Conservation (phyloP, 1,140 invertebrate species). For the Zaprionus lachaisei region DNA sequence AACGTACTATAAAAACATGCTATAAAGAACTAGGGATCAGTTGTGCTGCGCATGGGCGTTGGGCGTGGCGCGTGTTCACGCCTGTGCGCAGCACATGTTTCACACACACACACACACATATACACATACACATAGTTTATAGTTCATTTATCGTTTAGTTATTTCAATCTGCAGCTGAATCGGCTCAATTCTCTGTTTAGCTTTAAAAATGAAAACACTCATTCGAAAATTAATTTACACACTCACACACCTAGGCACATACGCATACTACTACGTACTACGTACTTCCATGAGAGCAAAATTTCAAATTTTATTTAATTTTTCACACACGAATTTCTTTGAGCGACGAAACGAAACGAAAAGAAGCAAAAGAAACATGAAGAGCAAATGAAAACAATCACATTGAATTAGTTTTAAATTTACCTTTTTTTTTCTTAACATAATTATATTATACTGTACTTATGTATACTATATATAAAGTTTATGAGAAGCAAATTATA, state of each 20-base stretch:
- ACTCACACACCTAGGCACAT: neutral
- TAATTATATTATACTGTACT: slow-evolving; percentile 50
- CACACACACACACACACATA: slow-evolving; percentile 25
- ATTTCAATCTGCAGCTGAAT: slow-evolving; percentile 35
- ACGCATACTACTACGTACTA: slow-evolving; percentile 7
- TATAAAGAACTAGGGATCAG: neutral
- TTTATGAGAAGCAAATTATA: slow-evolving; percentile 67
- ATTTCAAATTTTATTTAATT: slow-evolving; percentile 44
- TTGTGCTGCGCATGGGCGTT: slow-evolving; percentile 9
- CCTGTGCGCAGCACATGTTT: slow-evolving; percentile 20
- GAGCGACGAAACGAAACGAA: neutral
- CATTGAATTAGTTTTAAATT: slow-evolving; percentile 56
- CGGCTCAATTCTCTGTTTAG: slow-evolving; percentile 35
- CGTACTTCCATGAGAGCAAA: slow-evolving; percentile 40
- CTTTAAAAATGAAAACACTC: slow-evolving; percentile 27
- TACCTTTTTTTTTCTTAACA: slow-evolving; percentile 58
- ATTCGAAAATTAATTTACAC: slow-evolving; percentile 36
- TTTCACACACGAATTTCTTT: slow-evolving; percentile 12
- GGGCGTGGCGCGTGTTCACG: slow-evolving; percentile 8
- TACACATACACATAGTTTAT: slow-evolving; percentile 31
- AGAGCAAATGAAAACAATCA: slow-evolving; percentile 18
- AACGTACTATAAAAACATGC: neutral
- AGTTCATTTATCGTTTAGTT: slow-evolving; percentile 26
- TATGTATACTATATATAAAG: slow-evolving; percentile 71
- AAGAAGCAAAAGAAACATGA: neutral